A percentile compares a stretch with the other conserved stretches of the same genome.
These are phyloP conservation scores for Lymantria dispar DNA, from an alignment of 2,888 invertebrate genomes.

Conservation along the genomic window DNA sequence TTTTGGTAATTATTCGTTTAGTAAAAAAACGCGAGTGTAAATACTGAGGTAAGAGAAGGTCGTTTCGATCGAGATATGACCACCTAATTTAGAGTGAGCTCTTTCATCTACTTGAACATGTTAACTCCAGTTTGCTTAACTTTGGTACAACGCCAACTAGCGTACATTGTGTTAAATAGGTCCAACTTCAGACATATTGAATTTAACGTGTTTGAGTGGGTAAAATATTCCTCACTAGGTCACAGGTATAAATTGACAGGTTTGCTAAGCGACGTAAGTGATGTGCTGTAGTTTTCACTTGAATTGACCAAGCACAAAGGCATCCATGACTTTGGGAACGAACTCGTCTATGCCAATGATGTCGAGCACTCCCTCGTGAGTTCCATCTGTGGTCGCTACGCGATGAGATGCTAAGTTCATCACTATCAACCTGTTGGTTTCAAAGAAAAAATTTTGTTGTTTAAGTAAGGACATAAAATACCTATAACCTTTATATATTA, in stretches of 20 bases:
- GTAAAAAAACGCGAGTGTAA: slow-evolving; percentile 38
- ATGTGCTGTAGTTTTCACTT: slow-evolving; percentile 41
- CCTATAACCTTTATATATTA: too few species aligned
- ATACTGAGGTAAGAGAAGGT: slow-evolving; percentile 56
- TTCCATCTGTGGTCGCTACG: slow-evolving; percentile 68
- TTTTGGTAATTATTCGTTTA: slow-evolving; percentile 47
- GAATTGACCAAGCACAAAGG: slow-evolving; percentile 83
- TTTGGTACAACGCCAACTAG: background rate
- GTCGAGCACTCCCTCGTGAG: slow-evolving; percentile 81
- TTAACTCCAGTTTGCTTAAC: background rate
- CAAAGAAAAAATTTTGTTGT: background rate
- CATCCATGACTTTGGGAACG: slow-evolving; percentile 84
- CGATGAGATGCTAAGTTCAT: slow-evolving; percentile 82
- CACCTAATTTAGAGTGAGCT: slow-evolving; percentile 1
- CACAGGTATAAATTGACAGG: slow-evolving; percentile 23
- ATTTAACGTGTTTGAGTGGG: too few species aligned
- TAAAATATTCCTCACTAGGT: background rate
- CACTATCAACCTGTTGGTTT: slow-evolving; percentile 78
- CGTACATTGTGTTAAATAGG: too few species aligned
- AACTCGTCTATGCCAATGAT: slow-evolving; percentile 85
- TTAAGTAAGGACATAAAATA: too few species aligned
- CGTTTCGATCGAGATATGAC: slow-evolving; percentile 36
- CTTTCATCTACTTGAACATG: background rate
- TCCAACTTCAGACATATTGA: too few species aligned
- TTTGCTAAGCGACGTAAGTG: slow-evolving; percentile 17